Evolutionary conservation across 2,797 vertebrate species (phyloP).

Genomic region (Oceanodroma leucorhoa): DNA sequence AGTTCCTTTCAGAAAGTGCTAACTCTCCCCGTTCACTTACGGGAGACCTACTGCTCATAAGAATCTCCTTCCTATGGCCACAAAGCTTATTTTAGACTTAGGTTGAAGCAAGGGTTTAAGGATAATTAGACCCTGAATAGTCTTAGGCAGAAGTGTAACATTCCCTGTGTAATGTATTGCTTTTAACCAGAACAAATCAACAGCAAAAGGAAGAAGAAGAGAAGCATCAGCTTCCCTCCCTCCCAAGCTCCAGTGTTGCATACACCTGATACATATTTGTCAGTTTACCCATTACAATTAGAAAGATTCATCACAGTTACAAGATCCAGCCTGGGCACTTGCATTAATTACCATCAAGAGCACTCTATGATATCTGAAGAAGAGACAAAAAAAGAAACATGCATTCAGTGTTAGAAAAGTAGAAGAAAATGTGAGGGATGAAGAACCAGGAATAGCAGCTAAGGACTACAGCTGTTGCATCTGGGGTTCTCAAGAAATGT

Average conservation of each 20-base stretch:
- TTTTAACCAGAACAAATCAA: background rate
- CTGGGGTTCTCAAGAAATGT: background rate
- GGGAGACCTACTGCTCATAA: background rate
- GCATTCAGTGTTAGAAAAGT: background rate
- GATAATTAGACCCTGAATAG: background rate
- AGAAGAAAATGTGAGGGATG: background rate
- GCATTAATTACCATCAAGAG: background rate
- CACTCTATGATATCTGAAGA: background rate
- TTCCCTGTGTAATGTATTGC: background rate
- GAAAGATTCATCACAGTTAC: background rate
- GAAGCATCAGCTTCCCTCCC: background rate
- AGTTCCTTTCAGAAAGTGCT: background rate
- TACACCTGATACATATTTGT: background rate
- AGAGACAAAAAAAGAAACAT: background rate
- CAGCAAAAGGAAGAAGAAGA: background rate
- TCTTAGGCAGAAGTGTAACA: background rate
- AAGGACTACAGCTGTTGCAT: background rate
- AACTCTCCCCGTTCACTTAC: background rate
- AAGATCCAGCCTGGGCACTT: background rate
- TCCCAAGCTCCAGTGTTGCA: background rate
- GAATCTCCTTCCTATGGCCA: background rate
- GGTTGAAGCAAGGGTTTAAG: background rate
- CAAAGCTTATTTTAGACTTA: background rate
- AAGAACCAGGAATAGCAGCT: background rate
- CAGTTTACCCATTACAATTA: background rate